These are phyloP conservation scores for Tromatobia lineatoria DNA, from an alignment of 2,888 invertebrate genomes.

Conservation along the genomic window DNA sequence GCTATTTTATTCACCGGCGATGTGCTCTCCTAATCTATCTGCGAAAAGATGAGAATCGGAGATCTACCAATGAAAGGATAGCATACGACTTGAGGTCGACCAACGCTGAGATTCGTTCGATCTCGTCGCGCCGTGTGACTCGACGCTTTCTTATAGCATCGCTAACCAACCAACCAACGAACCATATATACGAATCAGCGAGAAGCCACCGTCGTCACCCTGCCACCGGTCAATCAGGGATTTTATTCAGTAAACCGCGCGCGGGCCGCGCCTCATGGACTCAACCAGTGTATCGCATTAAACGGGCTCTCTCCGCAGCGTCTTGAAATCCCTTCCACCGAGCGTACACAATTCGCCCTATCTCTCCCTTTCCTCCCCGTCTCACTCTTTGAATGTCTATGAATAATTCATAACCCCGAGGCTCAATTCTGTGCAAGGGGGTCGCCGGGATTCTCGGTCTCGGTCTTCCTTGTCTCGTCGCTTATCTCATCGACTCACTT, in stretches of 20 bases:
- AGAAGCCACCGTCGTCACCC: constrained; percentile 75
- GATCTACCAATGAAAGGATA: constrained; percentile 15
- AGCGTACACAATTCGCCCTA: constrained; percentile 62
- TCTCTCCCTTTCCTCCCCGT: constrained; percentile 66
- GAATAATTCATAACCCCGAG: constrained; percentile 83
- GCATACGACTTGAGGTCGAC: not conserved
- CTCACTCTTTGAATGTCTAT: constrained; percentile 71
- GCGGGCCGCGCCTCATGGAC: constrained; percentile 78
- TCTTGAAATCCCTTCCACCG: constrained; percentile 63
- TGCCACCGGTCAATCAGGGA: constrained; percentile 83
- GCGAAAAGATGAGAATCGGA: constrained; percentile 49
- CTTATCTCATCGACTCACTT: constrained; percentile 36
- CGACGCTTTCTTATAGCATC: constrained; percentile 78
- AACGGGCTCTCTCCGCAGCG: constrained; percentile 78
- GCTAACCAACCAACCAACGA: constrained; percentile 61
- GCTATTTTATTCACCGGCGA: constrained; percentile 45
- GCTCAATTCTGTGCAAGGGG: constrained; percentile 81
- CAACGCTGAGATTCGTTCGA: constrained; percentile 43
- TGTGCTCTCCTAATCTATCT: constrained; percentile 49
- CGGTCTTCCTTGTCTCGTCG: constrained; percentile 47
- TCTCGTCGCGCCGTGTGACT: constrained; percentile 64
- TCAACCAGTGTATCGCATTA: constrained; percentile 81
- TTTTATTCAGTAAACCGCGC: constrained; percentile 81
- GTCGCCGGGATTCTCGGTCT: constrained; percentile 73
- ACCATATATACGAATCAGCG: constrained; percentile 31